Base-by-base conservation (phyloP, 2,888 invertebrate species). In the Thecocarcelia acutangulata region DNA sequence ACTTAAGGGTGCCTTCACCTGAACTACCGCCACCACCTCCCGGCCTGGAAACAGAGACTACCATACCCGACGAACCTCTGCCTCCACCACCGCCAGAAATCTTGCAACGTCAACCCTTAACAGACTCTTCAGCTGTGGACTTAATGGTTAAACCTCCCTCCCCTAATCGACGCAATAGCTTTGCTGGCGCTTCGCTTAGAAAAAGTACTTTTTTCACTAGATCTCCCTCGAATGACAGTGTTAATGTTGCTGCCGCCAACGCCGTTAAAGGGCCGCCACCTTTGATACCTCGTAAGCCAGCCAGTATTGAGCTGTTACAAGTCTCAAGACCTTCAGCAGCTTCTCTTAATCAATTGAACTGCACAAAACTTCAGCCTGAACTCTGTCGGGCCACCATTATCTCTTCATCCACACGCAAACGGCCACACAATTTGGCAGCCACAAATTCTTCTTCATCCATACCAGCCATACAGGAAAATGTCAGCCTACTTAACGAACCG, bases 1-100 rank as follows among this genome's bases (percentile, higher is more conserved):
- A 94, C 78, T 88, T 93, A 84, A 91, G 92, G 68, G 89, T 91
- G 52, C 91, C 91, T 11, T 91, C 91, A 70, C 91, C 91, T 0
- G 91, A 91, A 77, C 69, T 91, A 81, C 91, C 91, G 19, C 90
- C 90, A 24, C 91, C 91, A n/a, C 91, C 91, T 3, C 89, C 90
- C 19, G 84, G 83, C 1, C 81, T 85, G 2, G 87, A 87, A 46
- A 84, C 87, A 58, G 90, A 90, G 44, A 86, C 85, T 15, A 87
- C 85, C 48, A 86, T 88, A 12, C 88, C 87, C 33, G 91, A 91
- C 58, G 91, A 91, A 77, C 91, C 91, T 5, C 83, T 91, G 84
- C 91, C 91, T 13, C 91, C 91, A 70, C 91, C 91, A 70, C 91
- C 91, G 1, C 91, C 91, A 40, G 91, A 91, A 85, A 86, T 91